Base-by-base conservation (phyloP, 2,113 vertebrate genomes). In the Bombycilla garrulus region DNA sequence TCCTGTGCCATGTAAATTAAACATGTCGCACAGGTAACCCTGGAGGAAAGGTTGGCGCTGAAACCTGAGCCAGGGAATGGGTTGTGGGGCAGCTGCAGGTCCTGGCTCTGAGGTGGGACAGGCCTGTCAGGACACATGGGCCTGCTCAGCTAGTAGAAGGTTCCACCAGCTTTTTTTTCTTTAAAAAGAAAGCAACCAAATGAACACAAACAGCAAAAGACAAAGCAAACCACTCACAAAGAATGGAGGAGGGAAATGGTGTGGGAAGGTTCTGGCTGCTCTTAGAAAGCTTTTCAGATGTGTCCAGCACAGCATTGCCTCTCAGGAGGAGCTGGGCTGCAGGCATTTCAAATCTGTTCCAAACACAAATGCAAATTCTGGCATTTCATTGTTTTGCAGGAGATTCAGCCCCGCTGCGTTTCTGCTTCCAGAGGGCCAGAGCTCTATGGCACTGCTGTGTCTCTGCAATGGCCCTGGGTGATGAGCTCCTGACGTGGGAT, bases 381-480 rank as follows among this genome's bases (percentile, higher is more conserved):
- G 20, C 36, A 3, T 47, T 57, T 58, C 18, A 5, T 15, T 73
- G 42, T 26, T 92, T 70, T 89, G 51, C 69, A 94, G 96, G 69
- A 71, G 35, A 15, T 40, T 77, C 18, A 5, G 42, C 25, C 40
- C 47, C 0, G 0, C 11, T 47, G 60, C 0, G 0, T 8, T 25
- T 17, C 24, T 54, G 47, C 23, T 73, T 44, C 36, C 25, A 28
- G 40, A 81, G 56, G 2, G 1, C n/a, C 45, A 29, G 72, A 65
- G 50, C 50, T 31, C 71, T 5, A 1, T 3, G 3, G 58, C 5
- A 4, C 38, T 92, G 79, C 38, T 22, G 26, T 5, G 0, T 20
- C 47, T n/a, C 65, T 74, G 42, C 38, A 10, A 2, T 0, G 2
- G 44, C 29, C 1, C 0, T 29, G 38, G 1, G 2, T 54, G 40